Conservation (phyloP, 2,888 invertebrate genomes). For the Steromphala cineraria region DNA sequence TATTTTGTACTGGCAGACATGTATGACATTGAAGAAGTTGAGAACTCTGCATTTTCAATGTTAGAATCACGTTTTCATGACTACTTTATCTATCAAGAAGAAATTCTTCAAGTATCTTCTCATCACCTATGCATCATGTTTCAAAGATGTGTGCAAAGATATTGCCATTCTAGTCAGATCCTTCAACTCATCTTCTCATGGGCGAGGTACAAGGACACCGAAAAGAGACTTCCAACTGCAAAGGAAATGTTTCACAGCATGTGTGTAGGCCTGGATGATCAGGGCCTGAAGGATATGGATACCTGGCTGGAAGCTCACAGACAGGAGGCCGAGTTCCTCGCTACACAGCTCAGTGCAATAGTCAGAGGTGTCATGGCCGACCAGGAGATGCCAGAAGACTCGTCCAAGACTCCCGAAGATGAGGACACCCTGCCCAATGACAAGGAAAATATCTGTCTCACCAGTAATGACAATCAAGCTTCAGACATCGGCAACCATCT, state of each 20-base stretch:
- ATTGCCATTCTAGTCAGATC: slow-evolving; percentile 19
- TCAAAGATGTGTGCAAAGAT: slow-evolving; percentile 21
- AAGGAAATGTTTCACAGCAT: slow-evolving; percentile 1
- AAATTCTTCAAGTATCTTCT: slow-evolving; percentile 12
- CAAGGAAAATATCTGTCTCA: too few species aligned
- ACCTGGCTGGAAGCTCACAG: background rate
- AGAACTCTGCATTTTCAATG: background rate
- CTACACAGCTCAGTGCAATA: background rate
- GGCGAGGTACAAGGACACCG: background rate
- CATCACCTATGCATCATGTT: slow-evolving; percentile 21
- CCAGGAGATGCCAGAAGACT: slow-evolving; percentile 4
- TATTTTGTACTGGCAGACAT: slow-evolving; percentile 24
- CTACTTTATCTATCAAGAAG: slow-evolving; percentile 30
- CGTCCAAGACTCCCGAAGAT: background rate
- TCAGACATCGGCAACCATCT: background rate
- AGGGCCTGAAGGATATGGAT: background rate
- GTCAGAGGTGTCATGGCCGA: background rate
- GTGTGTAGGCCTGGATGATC: background rate
- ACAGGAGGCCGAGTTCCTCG: background rate
- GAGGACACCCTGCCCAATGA: background rate
- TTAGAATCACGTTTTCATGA: slow-evolving; percentile 30
- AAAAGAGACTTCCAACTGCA: background rate
- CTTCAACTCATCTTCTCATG: slow-evolving; percentile 20
- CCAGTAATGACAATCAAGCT: too few species aligned
- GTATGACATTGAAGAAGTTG: slow-evolving; percentile 18